Conservation (phyloP, 2,888 invertebrate genomes). For the Syritta pipiens region DNA sequence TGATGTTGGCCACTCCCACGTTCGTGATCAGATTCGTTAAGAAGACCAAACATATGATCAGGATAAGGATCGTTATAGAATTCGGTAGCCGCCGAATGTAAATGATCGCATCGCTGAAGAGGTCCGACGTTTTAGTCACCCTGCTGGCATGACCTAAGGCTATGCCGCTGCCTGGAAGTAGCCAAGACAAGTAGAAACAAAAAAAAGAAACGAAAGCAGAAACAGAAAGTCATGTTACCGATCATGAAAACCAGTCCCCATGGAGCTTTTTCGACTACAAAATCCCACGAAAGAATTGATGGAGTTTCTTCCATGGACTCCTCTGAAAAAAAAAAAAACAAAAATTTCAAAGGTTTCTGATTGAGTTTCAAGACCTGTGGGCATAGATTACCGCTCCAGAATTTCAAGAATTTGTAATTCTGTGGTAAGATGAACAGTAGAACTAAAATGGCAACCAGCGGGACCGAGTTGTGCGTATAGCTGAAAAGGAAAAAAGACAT, state of each 20-base stretch:
- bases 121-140: conserved; percentile 86
- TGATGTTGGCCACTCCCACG: conserved; percentile 90
- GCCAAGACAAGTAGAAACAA: too few relatives aligned
- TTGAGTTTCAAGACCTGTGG: conserved; percentile 76
- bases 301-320: conserved; percentile 79
- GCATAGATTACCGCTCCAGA: conserved; percentile 79
- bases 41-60: conserved; percentile 85
- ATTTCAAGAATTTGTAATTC: conserved; percentile 84
- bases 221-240: conserved; percentile 80
- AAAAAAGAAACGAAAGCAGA: too few relatives aligned
- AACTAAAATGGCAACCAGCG: conserved; percentile 85
- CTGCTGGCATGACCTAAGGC: conserved; percentile 90
- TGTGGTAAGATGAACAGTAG: conserved; percentile 89
- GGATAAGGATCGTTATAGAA: conserved; percentile 86
- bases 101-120: conserved; percentile 85
- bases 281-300: conserved; percentile 88
- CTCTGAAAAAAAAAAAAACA: neutral
- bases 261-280: conserved; percentile 89
- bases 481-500: conserved; percentile 78
- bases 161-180: conserved; percentile 86
- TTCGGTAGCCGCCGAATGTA: too few relatives aligned
- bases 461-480: conserved; percentile 86
- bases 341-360: neutral
- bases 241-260: conserved; percentile 91
- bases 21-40: conserved; percentile 92